These are phyloP conservation scores for Branchinecta sandiegonensis DNA, from an alignment of 2,888 invertebrate genomes.

Conservation along the genomic window DNA sequence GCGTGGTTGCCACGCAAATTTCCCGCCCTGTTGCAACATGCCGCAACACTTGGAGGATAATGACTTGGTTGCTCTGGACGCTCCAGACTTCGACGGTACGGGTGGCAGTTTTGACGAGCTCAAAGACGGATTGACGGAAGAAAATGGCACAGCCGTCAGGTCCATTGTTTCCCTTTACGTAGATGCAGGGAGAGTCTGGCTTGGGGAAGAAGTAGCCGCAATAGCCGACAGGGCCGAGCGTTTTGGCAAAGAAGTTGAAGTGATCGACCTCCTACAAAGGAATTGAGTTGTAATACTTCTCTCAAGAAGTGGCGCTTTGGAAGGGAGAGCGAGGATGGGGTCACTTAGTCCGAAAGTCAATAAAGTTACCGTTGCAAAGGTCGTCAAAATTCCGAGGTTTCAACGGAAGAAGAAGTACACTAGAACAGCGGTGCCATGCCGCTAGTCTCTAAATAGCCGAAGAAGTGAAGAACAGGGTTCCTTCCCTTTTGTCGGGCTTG, in stretches of 20 bases:
- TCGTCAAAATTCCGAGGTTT: no score
- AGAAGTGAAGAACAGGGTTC: no score
- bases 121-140: conserved; percentile 47
- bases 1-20: conserved; percentile 53
- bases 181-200: conserved; percentile 60
- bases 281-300: no score
- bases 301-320: no score
- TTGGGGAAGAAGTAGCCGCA: conserved; percentile 55
- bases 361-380: no score
- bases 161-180: conserved; percentile 53
- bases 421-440: no score
- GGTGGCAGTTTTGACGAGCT: conserved; percentile 43
- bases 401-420: no score
- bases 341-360: no score
- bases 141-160: conserved; percentile 66
- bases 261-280: conserved; percentile 52
- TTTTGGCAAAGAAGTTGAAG: conserved; percentile 49
- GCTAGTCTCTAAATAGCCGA: no score
- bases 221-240: conserved; percentile 49
- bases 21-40: conserved; percentile 43
- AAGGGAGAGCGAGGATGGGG: no score
- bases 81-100: conserved; percentile 53
- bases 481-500: no score
- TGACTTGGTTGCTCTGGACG: conserved; percentile 57
- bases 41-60: conserved; percentile 43